Conservation (phyloP, 1,140 invertebrate genomes). For the Potamilus streckersoni region DNA sequence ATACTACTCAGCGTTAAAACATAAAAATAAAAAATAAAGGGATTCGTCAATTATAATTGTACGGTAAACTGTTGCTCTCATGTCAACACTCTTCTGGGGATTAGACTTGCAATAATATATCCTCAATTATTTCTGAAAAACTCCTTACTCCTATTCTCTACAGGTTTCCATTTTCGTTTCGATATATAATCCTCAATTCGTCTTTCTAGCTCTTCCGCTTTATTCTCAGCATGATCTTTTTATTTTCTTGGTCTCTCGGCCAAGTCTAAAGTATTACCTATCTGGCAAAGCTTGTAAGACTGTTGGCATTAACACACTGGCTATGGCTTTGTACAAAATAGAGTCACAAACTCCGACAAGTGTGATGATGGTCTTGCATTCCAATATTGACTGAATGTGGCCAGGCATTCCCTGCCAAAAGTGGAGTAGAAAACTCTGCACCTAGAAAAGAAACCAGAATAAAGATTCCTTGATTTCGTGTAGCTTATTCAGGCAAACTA, state of each 20-base stretch:
- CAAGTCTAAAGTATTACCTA: constrained; percentile 41
- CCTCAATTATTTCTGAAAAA: too few species aligned
- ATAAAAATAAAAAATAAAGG: too few species aligned
- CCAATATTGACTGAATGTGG: constrained; percentile 70
- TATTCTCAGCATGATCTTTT: neutral
- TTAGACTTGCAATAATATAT: too few species aligned
- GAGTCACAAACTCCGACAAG: constrained; percentile 72
- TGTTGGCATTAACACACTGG: constrained; percentile 70
- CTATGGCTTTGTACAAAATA: constrained; percentile 72
- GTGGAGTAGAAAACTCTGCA: constrained; percentile 71
- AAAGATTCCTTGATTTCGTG: neutral
- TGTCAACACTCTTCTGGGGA: too few species aligned
- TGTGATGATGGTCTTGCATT: constrained; percentile 66
- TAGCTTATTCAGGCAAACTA: too few species aligned
- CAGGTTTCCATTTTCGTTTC: too few species aligned
- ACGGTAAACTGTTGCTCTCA: too few species aligned
- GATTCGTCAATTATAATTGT: too few species aligned
- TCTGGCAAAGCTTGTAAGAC: constrained; percentile 68
- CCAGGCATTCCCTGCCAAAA: constrained; percentile 74
- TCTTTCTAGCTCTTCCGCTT: too few species aligned
- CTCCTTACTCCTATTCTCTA: too few species aligned
- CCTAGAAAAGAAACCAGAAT: constrained; percentile 57
- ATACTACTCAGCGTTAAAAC: too few species aligned
- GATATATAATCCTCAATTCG: too few species aligned
- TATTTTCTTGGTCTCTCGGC: neutral